Base-by-base conservation (phyloP, 2,113 vertebrate species). In the Accipiter virgatus region DNA sequence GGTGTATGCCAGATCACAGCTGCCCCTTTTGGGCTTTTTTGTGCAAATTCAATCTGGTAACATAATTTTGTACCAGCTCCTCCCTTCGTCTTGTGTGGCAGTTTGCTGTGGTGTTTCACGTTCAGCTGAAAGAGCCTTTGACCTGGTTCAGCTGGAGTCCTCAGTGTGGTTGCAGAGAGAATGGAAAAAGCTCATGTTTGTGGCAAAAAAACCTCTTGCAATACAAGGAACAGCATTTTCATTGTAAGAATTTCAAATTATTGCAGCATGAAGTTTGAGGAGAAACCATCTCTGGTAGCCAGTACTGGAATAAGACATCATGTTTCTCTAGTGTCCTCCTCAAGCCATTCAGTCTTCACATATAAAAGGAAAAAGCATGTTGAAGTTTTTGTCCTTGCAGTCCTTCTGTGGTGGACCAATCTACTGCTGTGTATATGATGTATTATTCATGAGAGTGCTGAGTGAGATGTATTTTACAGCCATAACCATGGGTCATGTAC, bases 371-470 rank as follows among this genome's bases (percentile, higher is more conserved):
- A 74, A 63, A 72, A 53, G 3, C 25, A 19, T 2, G 31, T n/a
- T 75, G 71, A 47, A 47, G 26, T 67, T 88, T 59, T 88, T 59
- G 26, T 58, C 47, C 56, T 73, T 67, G 38, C 58, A 43, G 10
- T 74, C 68, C 32, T 43, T 4, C 38, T 31, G 0, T 0, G 1
- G 25, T 38, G 47, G n/a, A 11, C 19, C 47, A 59, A 1, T 20
- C 38, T 80, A 6, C 36, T 62, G 23, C 21, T 85, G 25, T 58
- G 70, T 29, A 16, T 67, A 84, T 52, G 34, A 5, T 23, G 25
- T 50, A 25, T 29, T 78, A 31, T 15, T 90, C 10, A 5, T 17
- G 26, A 20, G 22, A 32, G 29, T 78, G 32, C 63, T 36, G 32
- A 27, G 21, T 50, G 59, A 81, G 42, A 9, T 80, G 66, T 50